phyloP scores from a whole-genome alignment of 2,888 invertebrate species.

The Noctua pronuba region DNA sequence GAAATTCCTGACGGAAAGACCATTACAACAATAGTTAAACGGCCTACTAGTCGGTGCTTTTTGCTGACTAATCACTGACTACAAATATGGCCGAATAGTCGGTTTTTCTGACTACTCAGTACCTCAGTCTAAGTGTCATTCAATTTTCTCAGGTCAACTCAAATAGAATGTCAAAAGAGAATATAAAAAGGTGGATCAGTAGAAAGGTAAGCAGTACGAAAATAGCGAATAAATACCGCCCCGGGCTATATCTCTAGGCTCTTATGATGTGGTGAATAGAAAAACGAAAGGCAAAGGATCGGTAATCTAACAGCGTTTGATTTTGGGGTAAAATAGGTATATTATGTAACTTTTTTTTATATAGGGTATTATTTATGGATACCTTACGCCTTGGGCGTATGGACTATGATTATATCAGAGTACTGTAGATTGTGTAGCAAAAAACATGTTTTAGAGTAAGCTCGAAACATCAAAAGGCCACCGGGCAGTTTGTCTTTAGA shows the following conservation, averaged over 20 bases:
- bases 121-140: slow-evolving; percentile 3
- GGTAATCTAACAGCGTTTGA: slow-evolving; percentile 6
- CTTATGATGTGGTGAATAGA: slow-evolving; percentile 3
- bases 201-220: slow-evolving; percentile 4
- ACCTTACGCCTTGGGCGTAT: neutral
- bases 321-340: neutral
- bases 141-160: slow-evolving; percentile 24
- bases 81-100: too few relatives aligned
- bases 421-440: neutral
- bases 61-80: too few relatives aligned
- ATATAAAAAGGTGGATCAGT: neutral
- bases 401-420: neutral
- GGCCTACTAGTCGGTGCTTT: too few relatives aligned
- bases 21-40: too few relatives aligned
- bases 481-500: neutral
- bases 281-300: neutral
- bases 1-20: too few relatives aligned
- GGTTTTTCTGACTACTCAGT: too few relatives aligned
- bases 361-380: neutral
- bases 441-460: too few relatives aligned
- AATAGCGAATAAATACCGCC: slow-evolving; percentile 11
- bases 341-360: neutral
- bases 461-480: too few relatives aligned
- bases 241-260: neutral
- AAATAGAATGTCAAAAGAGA: slow-evolving; percentile 9